These are phyloP conservation scores for Ginglymostoma cirratum DNA, from an alignment of 2,113 vertebrate species.

Conservation along the genomic window DNA sequence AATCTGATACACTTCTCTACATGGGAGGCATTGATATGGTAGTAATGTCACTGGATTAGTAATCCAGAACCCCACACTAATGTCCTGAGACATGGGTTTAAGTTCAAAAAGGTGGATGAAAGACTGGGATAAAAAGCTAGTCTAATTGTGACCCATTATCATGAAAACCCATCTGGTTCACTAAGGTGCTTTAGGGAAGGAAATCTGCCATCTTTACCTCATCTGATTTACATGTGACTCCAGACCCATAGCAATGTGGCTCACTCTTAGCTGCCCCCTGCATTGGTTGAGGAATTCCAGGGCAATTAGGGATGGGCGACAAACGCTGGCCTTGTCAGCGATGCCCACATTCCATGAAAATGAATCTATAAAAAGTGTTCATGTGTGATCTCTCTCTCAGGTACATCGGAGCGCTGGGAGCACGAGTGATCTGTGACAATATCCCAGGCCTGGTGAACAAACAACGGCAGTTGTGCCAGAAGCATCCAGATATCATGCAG, in stretches of 20 bases:
- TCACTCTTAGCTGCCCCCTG: neutral
- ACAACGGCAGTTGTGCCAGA: slow-evolving; percentile 89
- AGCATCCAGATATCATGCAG: slow-evolving; percentile 94
- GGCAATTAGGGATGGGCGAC: neutral
- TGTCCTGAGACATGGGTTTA: too few relatives aligned
- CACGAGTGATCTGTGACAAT: slow-evolving; percentile 91
- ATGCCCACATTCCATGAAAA: neutral
- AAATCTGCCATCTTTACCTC: neutral
- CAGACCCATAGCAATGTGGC: neutral
- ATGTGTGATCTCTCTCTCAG: slow-evolving; percentile 50
- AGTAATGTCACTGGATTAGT: neutral
- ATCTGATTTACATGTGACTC: neutral
- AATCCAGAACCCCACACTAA: neutral
- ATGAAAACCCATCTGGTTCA: neutral
- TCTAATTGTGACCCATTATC: neutral
- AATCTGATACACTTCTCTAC: neutral
- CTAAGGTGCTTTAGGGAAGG: neutral
- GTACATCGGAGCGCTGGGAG: slow-evolving; percentile 90
- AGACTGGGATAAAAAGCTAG: too few relatives aligned
- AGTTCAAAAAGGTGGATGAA: too few relatives aligned
- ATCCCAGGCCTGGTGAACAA: slow-evolving; percentile 93
- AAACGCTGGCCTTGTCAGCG: neutral
- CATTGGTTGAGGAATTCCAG: neutral
- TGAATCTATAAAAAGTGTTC: too few relatives aligned
- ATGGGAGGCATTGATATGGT: neutral